A percentile compares a stretch with the other conserved stretches of the same genome.
Evolutionary conservation across 2,797 vertebrate genomes (phyloP).

Genomic region (Cossypha heuglini): DNA sequence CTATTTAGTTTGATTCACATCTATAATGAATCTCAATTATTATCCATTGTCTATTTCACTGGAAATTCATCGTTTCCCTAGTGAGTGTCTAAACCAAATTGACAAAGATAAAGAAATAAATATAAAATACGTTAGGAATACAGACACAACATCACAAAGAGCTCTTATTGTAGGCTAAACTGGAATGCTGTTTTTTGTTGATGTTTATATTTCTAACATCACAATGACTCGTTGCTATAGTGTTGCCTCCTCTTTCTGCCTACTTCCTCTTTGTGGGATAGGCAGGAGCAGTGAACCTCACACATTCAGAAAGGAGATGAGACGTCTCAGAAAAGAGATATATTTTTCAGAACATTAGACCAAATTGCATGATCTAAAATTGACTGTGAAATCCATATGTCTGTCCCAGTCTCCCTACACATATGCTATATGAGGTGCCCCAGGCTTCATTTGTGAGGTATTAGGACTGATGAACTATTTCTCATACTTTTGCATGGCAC

Average conservation of each 20-base stretch:
- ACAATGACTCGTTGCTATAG: not conserved
- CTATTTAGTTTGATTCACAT: not conserved
- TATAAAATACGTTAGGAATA: not conserved
- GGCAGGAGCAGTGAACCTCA: not conserved
- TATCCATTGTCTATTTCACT: not conserved
- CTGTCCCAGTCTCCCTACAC: not conserved
- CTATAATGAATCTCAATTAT: not conserved
- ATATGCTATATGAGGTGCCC: accelerated
- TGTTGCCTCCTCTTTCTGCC: not conserved
- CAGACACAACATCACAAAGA: not conserved
- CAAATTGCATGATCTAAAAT: not conserved
- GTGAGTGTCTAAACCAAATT: not conserved
- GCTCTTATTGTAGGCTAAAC: not conserved
- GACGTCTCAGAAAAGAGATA: not conserved
- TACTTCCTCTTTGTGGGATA: not conserved
- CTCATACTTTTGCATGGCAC: not conserved
- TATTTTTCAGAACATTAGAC: not conserved
- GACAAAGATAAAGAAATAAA: not conserved
- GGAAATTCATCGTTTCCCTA: not conserved
- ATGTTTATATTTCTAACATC: not conserved
- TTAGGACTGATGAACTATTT: not conserved
- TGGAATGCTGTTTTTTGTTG: not conserved
- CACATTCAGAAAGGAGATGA: not conserved
- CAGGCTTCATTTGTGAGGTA: not conserved
- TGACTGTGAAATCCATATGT: not conserved